These are phyloP conservation scores for Crenichthys baileyi DNA, from an alignment of 2,797 vertebrate species.

Conservation along the genomic window DNA sequence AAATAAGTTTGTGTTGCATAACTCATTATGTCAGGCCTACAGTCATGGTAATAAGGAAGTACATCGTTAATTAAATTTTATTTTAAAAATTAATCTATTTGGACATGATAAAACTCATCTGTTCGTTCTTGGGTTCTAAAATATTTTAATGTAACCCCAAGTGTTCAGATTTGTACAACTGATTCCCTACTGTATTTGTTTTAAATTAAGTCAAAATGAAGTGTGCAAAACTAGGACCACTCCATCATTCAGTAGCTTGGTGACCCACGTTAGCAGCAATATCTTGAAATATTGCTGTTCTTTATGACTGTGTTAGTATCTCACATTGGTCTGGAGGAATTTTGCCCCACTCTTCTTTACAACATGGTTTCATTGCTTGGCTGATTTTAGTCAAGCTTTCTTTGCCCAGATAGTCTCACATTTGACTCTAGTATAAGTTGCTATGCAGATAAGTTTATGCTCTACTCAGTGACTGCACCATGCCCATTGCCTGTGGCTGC, in stretches of 20 bases:
- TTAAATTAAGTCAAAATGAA: background rate
- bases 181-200: background rate
- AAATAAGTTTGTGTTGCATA: background rate
- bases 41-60: background rate
- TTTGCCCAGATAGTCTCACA: background rate
- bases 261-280: background rate
- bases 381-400: background rate
- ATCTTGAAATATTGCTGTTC: background rate
- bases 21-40: background rate
- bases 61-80: background rate
- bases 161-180: too few species aligned
- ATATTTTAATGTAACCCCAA: too few species aligned
- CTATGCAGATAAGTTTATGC: background rate
- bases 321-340: background rate
- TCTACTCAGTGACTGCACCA: background rate
- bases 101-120: background rate
- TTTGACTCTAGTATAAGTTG: background rate
- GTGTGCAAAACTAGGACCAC: background rate
- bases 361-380: background rate
- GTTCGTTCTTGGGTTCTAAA: too few species aligned
- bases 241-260: background rate
- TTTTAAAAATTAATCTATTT: background rate
- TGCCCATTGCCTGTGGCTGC: background rate
- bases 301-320: background rate
- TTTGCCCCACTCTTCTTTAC: background rate